Base-by-base conservation (phyloP, 2,797 vertebrate genomes). In the Lagorchestes hirsutus region DNA sequence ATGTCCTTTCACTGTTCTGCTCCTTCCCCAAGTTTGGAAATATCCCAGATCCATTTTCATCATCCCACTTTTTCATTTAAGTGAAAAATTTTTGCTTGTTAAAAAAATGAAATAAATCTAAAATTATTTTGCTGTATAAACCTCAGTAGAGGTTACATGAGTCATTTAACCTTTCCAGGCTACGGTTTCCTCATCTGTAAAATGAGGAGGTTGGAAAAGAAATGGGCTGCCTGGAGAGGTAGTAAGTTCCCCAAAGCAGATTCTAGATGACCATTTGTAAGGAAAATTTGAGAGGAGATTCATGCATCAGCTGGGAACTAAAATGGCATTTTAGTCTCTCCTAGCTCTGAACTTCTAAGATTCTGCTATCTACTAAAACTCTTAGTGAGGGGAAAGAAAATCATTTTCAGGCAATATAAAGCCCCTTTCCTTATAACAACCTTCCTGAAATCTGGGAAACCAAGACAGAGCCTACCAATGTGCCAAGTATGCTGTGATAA, bases 61-160 rank as follows among this genome's bases (percentile, higher is more conserved):
- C 90, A 46, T 93, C n/a, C n/a, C 12, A 29, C 5, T 55, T 82
- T 92, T 67, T 62, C 3, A 28, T 95, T 92, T 95, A 62, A 18
- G 93, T 94, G 54, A 96, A 93, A 97, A 91, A 57, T 57, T 6
- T 22, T n/a, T 74, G 27, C 91, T 93, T 93, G 50, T 54, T 96
- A 92, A 1, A 93, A 91, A 94, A 96, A 82, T 57, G 90, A 12
- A 82, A 34, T 91, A 92, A 96, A 93, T 40, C n/a, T n/a, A 96
- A 74, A 24, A 62, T 87, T 87, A 12, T 92, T 92, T 92, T 18
- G 1, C 58, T 46, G 34, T 58, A 59, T 50, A 18, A 55, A 50
- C 90, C 93, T 91, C 92, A 50, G 1, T 55, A 57, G 28, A 31
- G 24, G 8, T 54, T 90, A 34, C 31, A 52, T 10, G 31, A 27